phyloP scores from a whole-genome alignment of 2,797 vertebrate genomes.

The Triplophysa bombifrons region DNA sequence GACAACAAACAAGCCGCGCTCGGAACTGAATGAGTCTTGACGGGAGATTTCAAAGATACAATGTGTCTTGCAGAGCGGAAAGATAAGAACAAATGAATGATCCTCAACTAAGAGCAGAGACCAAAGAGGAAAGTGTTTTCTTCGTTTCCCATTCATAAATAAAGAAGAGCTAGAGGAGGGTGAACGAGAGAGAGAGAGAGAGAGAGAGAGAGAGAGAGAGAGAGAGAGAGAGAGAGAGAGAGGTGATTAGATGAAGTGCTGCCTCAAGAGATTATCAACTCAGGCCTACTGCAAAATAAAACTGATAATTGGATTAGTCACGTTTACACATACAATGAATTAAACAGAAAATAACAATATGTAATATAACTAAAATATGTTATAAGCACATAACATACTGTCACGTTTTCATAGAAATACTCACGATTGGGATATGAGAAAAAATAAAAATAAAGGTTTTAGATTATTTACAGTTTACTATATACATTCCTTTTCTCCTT shows the following conservation, averaged over 20 bases:
- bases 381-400: neutral
- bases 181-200: neutral
- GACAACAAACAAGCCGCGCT: slow-evolving; percentile 76
- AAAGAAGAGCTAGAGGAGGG: slow-evolving; percentile 42
- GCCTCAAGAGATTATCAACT: slow-evolving; percentile 73
- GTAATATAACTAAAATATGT: neutral
- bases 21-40: slow-evolving; percentile 69
- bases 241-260: slow-evolving; percentile 63
- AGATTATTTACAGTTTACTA: too few relatives aligned
- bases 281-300: slow-evolving; percentile 69
- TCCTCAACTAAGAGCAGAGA: slow-evolving; percentile 41
- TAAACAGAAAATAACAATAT: neutral
- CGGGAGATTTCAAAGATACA: slow-evolving; percentile 57
- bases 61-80: slow-evolving; percentile 58
- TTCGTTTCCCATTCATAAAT: slow-evolving; percentile 61
- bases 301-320: slow-evolving; percentile 79
- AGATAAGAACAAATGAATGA: slow-evolving; percentile 46
- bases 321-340: slow-evolving; percentile 59
- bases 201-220: neutral
- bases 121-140: slow-evolving; percentile 49
- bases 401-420: too few relatives aligned
- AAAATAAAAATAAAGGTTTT: too few relatives aligned
- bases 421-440: too few relatives aligned
- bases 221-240: slow-evolving; percentile 29
- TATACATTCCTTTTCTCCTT: too few relatives aligned